Percentiles rank a stretch among this genome's conserved stretches.
Evolutionary conservation across 2,888 invertebrate species (phyloP).

Genomic region (Anticlea derivata): DNA sequence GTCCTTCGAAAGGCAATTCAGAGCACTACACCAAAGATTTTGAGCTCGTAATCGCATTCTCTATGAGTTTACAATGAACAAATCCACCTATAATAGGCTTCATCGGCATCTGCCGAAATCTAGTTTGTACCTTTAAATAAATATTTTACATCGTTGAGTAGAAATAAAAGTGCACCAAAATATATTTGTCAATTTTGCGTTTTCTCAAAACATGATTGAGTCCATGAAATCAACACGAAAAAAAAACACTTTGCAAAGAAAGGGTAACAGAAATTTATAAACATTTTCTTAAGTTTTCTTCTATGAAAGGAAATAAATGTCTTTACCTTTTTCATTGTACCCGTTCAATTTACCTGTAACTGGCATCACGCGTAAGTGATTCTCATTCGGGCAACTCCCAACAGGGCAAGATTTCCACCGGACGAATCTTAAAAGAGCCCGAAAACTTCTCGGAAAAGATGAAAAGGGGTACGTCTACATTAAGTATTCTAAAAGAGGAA

Average conservation of each 20-base stretch:
- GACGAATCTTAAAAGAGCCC: conserved; percentile 66
- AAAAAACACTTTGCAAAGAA: conserved; percentile 8
- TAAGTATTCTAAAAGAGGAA: conserved; percentile 77
- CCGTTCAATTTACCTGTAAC: conserved; percentile 49
- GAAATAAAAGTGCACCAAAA: no score
- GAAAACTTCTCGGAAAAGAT: conserved; percentile 69
- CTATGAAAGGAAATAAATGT: conserved; percentile 31
- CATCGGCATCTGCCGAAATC: background rate
- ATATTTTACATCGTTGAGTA: no score
- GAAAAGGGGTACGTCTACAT: conserved; percentile 75
- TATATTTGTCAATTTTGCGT: no score
- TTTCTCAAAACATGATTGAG: no score
- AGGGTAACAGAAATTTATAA: conserved; percentile 23
- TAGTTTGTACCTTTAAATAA: background rate
- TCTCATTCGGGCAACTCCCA: conserved; percentile 50
- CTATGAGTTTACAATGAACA: background rate
- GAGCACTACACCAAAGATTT: conserved; percentile 46
- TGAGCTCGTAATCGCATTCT: conserved; percentile 1
- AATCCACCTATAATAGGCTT: background rate
- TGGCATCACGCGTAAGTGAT: conserved; percentile 46
- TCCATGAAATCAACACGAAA: background rate
- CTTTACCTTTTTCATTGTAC: conserved; percentile 34
- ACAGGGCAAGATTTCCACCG: conserved; percentile 65
- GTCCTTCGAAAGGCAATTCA: conserved; percentile 65
- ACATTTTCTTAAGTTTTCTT: conserved; percentile 33